Evolutionary conservation across 2,797 vertebrate species (phyloP).

Genomic region (Sternotherus odoratus): DNA sequence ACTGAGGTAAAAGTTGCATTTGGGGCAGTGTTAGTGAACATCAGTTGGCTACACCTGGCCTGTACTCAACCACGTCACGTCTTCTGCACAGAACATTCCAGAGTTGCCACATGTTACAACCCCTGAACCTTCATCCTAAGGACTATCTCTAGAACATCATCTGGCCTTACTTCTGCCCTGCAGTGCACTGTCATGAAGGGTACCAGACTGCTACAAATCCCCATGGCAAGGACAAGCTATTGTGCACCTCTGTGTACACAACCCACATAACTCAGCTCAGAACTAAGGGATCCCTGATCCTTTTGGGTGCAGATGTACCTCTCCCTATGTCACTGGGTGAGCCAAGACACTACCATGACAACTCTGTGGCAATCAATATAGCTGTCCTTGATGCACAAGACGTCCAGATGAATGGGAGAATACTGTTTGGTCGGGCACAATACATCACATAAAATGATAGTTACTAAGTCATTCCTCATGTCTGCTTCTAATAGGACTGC

Average conservation of each 20-base stretch:
- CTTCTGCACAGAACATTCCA: not conserved
- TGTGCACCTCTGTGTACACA: rapidly evolving
- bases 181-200: no score
- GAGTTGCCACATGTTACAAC: not conserved
- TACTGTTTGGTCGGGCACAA: rapidly evolving
- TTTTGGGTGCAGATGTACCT: rapidly evolving
- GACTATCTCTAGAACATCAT: not conserved
- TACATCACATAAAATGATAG: rapidly evolving
- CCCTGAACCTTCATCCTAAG: rapidly evolving
- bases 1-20: not conserved
- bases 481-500: rapidly evolving
- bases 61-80: rapidly evolving
- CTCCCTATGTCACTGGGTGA: rapidly evolving
- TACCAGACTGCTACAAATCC: not conserved
- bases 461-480: not conserved
- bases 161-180: not conserved
- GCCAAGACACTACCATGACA: not conserved
- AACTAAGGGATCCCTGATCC: rapidly evolving
- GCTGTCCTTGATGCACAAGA: rapidly evolving
- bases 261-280: not conserved
- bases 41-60: not conserved
- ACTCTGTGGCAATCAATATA: not conserved
- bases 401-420: rapidly evolving
- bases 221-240: rapidly evolving
- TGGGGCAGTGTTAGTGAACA: not conserved